Conservation (phyloP, 2,888 invertebrate genomes). For the Cephus sareptanus region DNA sequence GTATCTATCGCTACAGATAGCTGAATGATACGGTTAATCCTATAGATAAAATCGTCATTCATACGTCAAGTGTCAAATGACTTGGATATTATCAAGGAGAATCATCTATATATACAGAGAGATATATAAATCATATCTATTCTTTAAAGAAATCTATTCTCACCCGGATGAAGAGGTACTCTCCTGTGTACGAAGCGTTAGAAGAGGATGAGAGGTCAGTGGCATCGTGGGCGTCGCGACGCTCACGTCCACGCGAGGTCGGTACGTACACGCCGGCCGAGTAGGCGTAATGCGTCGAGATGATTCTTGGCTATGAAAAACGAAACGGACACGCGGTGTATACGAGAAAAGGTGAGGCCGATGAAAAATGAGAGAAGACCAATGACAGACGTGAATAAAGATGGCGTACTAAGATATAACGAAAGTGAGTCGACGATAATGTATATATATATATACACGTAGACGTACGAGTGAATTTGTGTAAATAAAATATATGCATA, state of each 20-base stretch:
- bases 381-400: not conserved
- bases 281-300: conserved; percentile 10
- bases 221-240: conserved; percentile 3
- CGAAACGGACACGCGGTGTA: not conserved
- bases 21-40: not conserved
- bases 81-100: not conserved
- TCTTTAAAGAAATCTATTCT: not conserved
- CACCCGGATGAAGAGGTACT: not conserved
- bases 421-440: not conserved
- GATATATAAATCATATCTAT: not conserved
- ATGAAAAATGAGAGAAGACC: not conserved
- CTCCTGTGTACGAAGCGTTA: not conserved
- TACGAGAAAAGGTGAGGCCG: not conserved
- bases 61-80: not conserved
- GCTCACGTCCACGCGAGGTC: not conserved
- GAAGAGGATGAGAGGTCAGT: not conserved
- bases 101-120: not conserved
- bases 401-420: not conserved
- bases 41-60: not conserved
- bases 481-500: not conserved
- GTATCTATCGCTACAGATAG: not conserved
- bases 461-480: not conserved
- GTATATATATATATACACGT: not conserved
- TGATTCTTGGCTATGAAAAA: not conserved
- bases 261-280: not conserved